A percentile compares a stretch with the other conserved stretches of the same genome.
Evolutionary conservation across 2,797 vertebrate genomes (phyloP).

Genomic region (Chiloscyllium punctatum): DNA sequence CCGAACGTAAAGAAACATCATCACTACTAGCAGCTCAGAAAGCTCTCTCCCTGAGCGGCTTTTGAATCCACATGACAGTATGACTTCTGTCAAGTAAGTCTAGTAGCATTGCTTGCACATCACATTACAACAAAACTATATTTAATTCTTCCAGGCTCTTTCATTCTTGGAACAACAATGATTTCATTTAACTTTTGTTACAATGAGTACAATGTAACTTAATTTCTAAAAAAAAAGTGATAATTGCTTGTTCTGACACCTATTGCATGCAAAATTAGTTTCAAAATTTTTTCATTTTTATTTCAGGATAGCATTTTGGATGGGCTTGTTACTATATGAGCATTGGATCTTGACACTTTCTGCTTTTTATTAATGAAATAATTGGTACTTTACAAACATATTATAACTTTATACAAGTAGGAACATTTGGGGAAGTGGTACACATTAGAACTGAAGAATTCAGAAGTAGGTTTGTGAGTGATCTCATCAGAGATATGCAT

Average conservation of each 20-base stretch:
- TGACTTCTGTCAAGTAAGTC: neutral
- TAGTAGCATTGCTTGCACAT: neutral
- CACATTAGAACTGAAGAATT: neutral
- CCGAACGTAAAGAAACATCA: neutral
- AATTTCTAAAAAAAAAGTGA: neutral
- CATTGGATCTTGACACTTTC: neutral
- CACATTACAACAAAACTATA: neutral
- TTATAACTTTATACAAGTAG: neutral
- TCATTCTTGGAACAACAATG: neutral
- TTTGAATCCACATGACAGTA: neutral
- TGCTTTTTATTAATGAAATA: neutral
- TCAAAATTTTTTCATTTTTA: neutral
- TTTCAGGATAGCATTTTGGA: neutral
- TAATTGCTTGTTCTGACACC: neutral
- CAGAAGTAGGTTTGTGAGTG: neutral
- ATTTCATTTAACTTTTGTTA: neutral
- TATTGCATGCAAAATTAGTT: neutral
- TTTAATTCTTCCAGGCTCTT: neutral
- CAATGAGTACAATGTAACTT: neutral
- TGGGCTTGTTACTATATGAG: neutral
- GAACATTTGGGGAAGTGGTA: neutral
- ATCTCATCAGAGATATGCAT: neutral
- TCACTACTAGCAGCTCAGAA: neutral
- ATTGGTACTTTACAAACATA: neutral
- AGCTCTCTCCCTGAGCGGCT: neutral